phyloP scores from a whole-genome alignment of 2,113 vertebrate species.

The Amazona guildingii region DNA sequence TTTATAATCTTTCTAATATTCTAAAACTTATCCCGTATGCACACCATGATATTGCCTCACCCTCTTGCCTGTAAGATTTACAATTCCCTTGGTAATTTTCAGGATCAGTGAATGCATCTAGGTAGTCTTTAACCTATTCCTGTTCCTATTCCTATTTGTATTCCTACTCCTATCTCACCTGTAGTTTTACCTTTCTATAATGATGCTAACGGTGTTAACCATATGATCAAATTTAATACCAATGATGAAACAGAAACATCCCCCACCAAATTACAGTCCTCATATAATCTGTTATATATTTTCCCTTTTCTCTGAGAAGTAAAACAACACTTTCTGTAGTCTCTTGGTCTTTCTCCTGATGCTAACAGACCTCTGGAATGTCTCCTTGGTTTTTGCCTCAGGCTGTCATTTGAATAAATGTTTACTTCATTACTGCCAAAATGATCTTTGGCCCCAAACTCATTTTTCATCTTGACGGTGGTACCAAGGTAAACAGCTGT shows the following conservation, averaged over 20 bases:
- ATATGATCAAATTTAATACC: neutral
- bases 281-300: neutral
- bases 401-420: constrained; percentile 17
- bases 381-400: neutral
- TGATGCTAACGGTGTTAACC: neutral
- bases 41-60: neutral
- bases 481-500: neutral
- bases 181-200: neutral
- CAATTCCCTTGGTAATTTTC: neutral
- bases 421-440: neutral
- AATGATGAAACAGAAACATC: neutral
- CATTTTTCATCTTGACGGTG: constrained; percentile 14
- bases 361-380: neutral
- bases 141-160: neutral
- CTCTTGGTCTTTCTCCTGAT: neutral
- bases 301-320: neutral
- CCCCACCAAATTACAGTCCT: neutral
- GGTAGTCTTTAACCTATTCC: neutral
- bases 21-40: neutral
- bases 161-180: neutral
- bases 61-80: neutral
- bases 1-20: neutral
- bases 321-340: neutral
- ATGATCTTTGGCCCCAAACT: neutral
- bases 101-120: neutral